These are phyloP conservation scores for Zeuzera pyrina DNA, from an alignment of 2,888 invertebrate genomes.

Conservation along the genomic window DNA sequence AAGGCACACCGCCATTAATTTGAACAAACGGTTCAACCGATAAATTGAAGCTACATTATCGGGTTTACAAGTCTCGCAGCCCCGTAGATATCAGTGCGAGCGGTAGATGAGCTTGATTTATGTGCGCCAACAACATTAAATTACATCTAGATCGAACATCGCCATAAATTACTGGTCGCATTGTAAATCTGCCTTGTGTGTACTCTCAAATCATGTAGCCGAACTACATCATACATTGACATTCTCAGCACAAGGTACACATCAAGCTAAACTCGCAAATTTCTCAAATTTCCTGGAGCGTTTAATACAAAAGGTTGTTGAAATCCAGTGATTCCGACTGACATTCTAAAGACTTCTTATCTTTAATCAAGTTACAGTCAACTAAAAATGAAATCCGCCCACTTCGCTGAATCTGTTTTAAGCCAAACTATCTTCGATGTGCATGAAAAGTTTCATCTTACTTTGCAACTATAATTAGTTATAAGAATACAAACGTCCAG, in stretches of 20 bases:
- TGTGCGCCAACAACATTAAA: constrained; percentile 64
- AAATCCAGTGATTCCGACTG: too few relatives aligned
- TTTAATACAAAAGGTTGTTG: too few relatives aligned
- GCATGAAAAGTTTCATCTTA: too few relatives aligned
- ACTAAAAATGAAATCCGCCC: too few relatives aligned
- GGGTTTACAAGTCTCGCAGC: constrained; percentile 40
- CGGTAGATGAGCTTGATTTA: constrained; percentile 65
- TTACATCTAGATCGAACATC: constrained; percentile 70
- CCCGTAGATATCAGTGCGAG: constrained; percentile 45
- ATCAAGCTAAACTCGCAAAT: too few relatives aligned
- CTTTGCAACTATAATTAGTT: too few relatives aligned
- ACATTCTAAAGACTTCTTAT: too few relatives aligned
- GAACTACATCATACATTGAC: constrained; percentile 48
- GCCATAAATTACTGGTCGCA: constrained; percentile 64
- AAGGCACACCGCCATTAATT: constrained; percentile 14
- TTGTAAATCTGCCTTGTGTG: constrained; percentile 67
- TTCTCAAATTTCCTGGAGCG: too few relatives aligned
- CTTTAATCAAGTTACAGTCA: too few relatives aligned
- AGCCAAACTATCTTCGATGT: too few relatives aligned
- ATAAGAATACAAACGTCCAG: too few relatives aligned
- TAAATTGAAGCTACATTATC: constrained; percentile 41
- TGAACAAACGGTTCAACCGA: constrained; percentile 28
- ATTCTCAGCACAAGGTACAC: constrained; percentile 18
- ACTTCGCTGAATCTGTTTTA: too few relatives aligned
- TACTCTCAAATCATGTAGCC: constrained; percentile 59